phyloP scores from a whole-genome alignment of 2,113 vertebrate genomes.

The Thomomys bottae region DNA sequence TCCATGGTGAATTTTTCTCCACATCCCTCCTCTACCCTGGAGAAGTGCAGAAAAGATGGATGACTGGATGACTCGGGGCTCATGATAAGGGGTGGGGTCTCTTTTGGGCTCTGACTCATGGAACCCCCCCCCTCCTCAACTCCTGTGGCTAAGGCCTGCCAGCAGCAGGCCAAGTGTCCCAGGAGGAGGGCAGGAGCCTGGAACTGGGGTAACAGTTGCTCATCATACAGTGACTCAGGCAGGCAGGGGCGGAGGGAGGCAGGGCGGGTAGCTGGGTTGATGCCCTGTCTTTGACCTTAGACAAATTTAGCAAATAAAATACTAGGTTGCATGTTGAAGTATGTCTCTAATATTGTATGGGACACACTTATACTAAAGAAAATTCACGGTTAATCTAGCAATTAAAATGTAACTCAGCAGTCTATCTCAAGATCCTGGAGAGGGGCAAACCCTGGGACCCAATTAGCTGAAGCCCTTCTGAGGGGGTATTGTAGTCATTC shows the following conservation, averaged over 20 bases:
- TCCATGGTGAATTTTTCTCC: neutral
- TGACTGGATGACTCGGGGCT: neutral
- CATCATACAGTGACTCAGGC: constrained; percentile 62
- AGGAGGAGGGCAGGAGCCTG: neutral
- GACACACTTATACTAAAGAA: neutral
- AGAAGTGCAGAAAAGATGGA: neutral
- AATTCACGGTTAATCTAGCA: neutral
- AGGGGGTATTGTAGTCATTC: neutral
- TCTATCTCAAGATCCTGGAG: neutral
- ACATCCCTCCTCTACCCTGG: neutral
- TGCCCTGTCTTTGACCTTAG: neutral
- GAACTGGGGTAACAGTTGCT: constrained; percentile 37
- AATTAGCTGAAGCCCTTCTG: neutral
- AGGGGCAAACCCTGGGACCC: too few species aligned
- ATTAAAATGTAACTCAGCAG: neutral
- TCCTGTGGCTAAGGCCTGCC: neutral
- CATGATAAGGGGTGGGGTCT: neutral
- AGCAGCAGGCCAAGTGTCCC: neutral
- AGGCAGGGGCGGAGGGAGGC: neutral
- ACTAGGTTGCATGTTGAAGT: neutral
- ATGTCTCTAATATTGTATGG: neutral
- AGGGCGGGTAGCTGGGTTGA: neutral
- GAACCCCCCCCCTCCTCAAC: neutral
- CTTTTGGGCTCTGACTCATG: neutral
- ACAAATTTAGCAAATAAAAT: constrained; percentile 7